These are phyloP conservation scores for Ptilorrhoa leucosticta DNA, from an alignment of 2,113 vertebrate species.

Conservation along the genomic window DNA sequence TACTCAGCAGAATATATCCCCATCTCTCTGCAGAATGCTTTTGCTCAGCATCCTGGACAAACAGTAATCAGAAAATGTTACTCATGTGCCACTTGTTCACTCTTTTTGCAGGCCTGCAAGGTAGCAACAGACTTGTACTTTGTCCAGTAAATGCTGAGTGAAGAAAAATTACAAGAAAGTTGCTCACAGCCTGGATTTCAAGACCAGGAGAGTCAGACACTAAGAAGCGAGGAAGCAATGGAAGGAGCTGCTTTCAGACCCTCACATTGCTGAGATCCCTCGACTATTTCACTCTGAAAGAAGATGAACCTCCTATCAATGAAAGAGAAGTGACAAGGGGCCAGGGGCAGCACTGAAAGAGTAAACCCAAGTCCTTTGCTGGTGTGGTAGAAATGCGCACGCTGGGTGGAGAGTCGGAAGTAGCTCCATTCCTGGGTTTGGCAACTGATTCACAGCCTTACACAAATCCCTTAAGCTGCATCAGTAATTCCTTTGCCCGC, in stretches of 20 bases:
- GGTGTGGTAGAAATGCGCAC: not conserved
- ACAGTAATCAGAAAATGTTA: not conserved
- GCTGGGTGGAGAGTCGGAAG: rapidly evolving
- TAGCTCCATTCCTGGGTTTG: not conserved
- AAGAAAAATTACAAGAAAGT: not conserved
- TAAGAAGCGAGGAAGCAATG: not conserved
- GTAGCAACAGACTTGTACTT: not conserved
- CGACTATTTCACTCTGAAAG: not conserved
- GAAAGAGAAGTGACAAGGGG: not conserved
- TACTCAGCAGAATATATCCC: not conserved
- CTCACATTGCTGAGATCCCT: not conserved
- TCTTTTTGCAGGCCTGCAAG: not conserved
- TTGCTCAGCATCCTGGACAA: not conserved
- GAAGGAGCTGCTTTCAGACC: not conserved
- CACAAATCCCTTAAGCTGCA: not conserved
- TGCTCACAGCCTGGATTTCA: not conserved
- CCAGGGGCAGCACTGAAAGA: not conserved
- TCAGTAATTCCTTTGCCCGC: not conserved
- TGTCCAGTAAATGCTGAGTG: not conserved
- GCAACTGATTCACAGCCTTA: not conserved
- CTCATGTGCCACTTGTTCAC: not conserved
- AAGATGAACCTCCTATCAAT: not conserved
- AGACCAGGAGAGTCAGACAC: not conserved
- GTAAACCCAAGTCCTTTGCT: not conserved
- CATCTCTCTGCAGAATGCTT: not conserved